Evolutionary conservation across 2,113 vertebrate species (phyloP), one percentile per base, ranked within the genome.

Genomic region (Stigmatopora argus): DNA sequence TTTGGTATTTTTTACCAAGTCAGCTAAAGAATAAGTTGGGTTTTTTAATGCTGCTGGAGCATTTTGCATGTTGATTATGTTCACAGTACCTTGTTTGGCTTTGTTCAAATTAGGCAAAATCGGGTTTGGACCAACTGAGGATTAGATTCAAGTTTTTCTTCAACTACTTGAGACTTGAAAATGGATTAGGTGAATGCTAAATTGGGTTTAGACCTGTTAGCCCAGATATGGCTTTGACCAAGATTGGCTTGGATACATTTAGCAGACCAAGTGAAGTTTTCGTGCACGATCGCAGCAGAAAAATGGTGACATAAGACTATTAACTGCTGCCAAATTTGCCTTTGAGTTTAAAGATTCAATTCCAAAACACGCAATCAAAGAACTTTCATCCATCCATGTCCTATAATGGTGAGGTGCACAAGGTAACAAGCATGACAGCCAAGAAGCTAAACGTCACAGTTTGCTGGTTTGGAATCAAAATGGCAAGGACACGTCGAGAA

Each of bases 401-500:
- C 11, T 23, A 21, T 23, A n/a, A 23, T 53, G 51, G 6, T 31
- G 53, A 31, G 53, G 6, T 31, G 23, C 53, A 14, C 53, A 56
- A 56, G 14, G 2, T 31, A 17, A 56, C 15, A 23, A 56, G 14
- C 7, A 13, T 31, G 53, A 56, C 53, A 56, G 23, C 53, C 23
- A 56, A 56, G 53, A 56, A 56, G 53, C 23, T 23, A 23, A 31
- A 56, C 53, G 53, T 56, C 53, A 56, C 23, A 31, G 13, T 56
- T 53, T 23, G 51, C 51, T 3, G 19, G 51, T 53, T 56, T 31
- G 53, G 5, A 56, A 56, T 56, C 23, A 56, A 56, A 56, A 23
- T 14, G 26, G 53, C 53, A 31, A 56, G 53, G 53, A 14, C 23
- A 17, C 23, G 14, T 15, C 23, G 21, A 26, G 13, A 13, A 41